A percentile compares a stretch with the other conserved stretches of the same genome.
phyloP scores from a whole-genome alignment of 2,888 invertebrate genomes.

The Hesperia comma region DNA sequence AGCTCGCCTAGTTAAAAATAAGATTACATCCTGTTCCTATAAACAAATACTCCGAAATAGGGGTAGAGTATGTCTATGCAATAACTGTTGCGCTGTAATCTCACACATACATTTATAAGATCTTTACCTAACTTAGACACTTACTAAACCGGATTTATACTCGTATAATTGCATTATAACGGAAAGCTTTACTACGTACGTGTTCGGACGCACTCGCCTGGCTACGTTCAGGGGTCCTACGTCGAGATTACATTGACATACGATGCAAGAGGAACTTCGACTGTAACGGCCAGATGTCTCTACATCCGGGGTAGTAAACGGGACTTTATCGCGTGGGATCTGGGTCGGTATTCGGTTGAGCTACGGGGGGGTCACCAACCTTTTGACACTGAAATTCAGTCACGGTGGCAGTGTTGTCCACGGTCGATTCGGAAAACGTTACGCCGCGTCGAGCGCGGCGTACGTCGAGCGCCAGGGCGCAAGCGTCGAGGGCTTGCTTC shows the following conservation, averaged over 20 bases:
- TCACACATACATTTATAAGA: not conserved
- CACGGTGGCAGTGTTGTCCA: conserved; percentile 72
- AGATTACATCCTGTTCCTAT: too few relatives aligned
- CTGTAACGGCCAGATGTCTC: conserved; percentile 52
- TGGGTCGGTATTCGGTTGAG: conserved; percentile 65
- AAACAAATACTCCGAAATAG: too few relatives aligned
- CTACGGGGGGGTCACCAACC: conserved; percentile 74
- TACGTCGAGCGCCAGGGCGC: conserved; percentile 79
- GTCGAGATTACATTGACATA: conserved; percentile 56
- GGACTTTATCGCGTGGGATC: conserved; percentile 51
- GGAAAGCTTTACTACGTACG: conserved; percentile 3
- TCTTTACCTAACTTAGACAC: not conserved
- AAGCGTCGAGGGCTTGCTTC: conserved; percentile 64
- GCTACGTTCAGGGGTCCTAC: conserved; percentile 30
- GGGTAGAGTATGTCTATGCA: not conserved
- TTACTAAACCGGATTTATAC: conserved; percentile 6
- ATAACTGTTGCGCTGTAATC: not conserved
- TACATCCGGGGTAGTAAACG: conserved; percentile 48
- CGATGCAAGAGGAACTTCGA: conserved; percentile 61
- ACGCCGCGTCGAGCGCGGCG: conserved; percentile 80
- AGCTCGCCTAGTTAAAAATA: too few relatives aligned
- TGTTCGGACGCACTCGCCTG: conserved; percentile 17
- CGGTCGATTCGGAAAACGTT: conserved; percentile 80
- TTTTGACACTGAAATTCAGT: conserved; percentile 82
- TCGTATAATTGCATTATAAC: conserved; percentile 2